Base-by-base conservation (phyloP, 2,113 vertebrate species). In the Lepisosteus oculatus region DNA sequence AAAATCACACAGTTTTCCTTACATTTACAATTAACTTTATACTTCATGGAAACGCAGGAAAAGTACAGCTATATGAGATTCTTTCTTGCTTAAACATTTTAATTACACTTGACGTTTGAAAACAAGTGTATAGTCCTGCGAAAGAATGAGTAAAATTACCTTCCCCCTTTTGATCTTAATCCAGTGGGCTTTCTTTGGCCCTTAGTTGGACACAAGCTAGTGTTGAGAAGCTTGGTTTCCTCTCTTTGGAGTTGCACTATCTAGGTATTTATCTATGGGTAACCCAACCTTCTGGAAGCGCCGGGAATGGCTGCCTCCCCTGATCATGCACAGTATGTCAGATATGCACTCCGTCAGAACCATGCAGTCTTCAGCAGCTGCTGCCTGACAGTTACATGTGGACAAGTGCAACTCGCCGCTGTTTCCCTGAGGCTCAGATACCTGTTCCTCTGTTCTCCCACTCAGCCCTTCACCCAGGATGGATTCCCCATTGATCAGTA, bases 401-500 rank as follows among this genome's bases (percentile, higher is more conserved):
- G 89, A 89, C 88, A 83, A 92, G 89, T 86, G 87, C 81, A 84
- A 79, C 13, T 69, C 64, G 45, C 81, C 74, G 74, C 70, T 82
- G 69, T 83, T 29, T 75, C 69, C 70, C 80, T 79, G 80, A 69
- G 64, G 47, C 80, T 71, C 57, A 80, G 77, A 74, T 86, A 90
- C 88, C 89, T 85, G 82, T 70, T 82, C 78, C 75, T 82, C 76
- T 81, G n/a, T 29, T 43, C 45, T 65, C 8, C 67, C 72, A 44
- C 89, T 91, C 90, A 92, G 90, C 79, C 85, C 81, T 83, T 83
- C 86, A 6, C 72, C 86, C 81, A 79, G 81, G 79, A 82, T 72
- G 78, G 85, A 90, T 79, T 75, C 79, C 81, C 87, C 84, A 80
- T 83, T 89, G 77, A 87, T 84, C 78, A 90, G 92, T 92, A 86